Base-by-base conservation (phyloP, 2,113 vertebrate genomes). In the Rhombomys opimus region DNA sequence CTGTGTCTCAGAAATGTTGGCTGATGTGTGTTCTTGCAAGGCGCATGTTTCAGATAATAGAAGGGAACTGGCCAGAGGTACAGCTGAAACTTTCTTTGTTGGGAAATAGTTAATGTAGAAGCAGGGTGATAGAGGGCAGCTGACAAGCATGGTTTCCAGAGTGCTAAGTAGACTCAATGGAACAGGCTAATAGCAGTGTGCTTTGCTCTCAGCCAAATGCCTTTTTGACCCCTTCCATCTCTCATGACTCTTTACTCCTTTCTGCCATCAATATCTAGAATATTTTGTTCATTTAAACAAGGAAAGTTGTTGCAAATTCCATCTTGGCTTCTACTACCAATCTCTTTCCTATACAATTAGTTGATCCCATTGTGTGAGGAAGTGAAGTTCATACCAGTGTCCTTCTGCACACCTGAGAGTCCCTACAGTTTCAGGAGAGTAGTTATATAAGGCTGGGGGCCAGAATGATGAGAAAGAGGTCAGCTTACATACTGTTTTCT, bases 91-190 rank as follows among this genome's bases (percentile, higher is more conserved):
- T 92, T 93, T 50, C 30, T 35, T 93, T 90, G 87, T 77, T 72
- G 93, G 86, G 91, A 97, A 95, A 93, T 92, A 97, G 98, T 97
- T 98, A 98, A 98, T 63, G 22, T 68, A 90, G 92, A 97, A 30
- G 68, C 63, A 0, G 50, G 88, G 3, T 76, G 93, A 41, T 78
- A 80, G 93, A 93, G 87, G 70, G 76, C 81, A 86, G 92, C 96
- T 97, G 97, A 97, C 96, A 98, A 96, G 97, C 96, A 91, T 96
- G 94, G 96, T 95, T 98, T 94, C 81, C 85, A 97, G 96, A 97
- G 97, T 95, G 97, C 92, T 82, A 95, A 97, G 87, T 91, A 76
- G 73, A 70, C 94, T 93, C 81, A 96, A 94, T 93, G 90, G 89
- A 94, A 98, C 70, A n/a, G 96, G 95, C 78, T 98, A 96, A 97